Conservation (phyloP, 2,113 vertebrate genomes). For the Hemicordylus capensis region DNA sequence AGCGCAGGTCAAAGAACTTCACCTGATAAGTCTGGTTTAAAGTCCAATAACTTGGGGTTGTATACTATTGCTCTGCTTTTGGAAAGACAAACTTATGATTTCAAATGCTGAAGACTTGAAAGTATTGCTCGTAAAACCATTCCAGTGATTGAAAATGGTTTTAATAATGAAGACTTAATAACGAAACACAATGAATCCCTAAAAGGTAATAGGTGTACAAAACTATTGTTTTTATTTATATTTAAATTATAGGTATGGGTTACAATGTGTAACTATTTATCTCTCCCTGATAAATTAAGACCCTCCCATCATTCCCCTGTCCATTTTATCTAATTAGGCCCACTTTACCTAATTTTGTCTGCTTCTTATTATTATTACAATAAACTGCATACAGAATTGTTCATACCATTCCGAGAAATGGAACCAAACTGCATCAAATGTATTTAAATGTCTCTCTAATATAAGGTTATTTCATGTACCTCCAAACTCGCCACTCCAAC, state of each 20-base stretch:
- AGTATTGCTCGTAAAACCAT: constrained; percentile 25
- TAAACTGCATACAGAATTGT: neutral
- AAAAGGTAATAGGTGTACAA: neutral
- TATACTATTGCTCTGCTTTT: neutral
- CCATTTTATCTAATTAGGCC: neutral
- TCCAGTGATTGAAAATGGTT: neutral
- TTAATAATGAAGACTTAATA: constrained; percentile 33
- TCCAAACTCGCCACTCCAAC: no score
- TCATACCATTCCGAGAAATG: neutral
- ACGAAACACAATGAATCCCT: neutral
- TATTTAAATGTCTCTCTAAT: neutral
- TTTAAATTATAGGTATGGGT: neutral
- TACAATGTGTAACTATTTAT: neutral
- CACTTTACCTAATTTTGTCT: no score
- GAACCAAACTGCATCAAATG: neutral
- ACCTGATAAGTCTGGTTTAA: constrained; percentile 1
- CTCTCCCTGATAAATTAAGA: neutral
- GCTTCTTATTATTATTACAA: neutral
- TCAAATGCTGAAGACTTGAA: constrained; percentile 18
- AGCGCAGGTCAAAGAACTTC: neutral
- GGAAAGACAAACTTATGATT: constrained; percentile 22
- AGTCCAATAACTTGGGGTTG: constrained; percentile 3
- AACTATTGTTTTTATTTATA: neutral
- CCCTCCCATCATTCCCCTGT: neutral
- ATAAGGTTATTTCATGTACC: no score